Percentiles rank a stretch among this genome's conserved stretches.
Evolutionary conservation across 2,797 vertebrate species (phyloP).

Genomic region (Sebastes steindachneri): DNA sequence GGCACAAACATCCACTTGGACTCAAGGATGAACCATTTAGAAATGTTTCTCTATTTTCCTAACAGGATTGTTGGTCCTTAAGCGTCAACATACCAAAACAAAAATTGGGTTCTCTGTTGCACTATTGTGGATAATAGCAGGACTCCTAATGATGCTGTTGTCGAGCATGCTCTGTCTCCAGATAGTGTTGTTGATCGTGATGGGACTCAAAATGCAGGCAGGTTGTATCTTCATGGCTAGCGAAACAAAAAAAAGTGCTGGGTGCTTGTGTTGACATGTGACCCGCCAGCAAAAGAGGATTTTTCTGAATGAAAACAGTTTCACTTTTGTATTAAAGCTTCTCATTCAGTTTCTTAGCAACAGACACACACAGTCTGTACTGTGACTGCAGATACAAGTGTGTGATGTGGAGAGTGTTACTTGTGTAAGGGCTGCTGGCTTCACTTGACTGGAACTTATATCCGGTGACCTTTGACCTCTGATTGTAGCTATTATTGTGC

Average conservation of each 20-base stretch:
- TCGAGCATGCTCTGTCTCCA: fast-evolving
- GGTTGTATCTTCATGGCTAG: not conserved
- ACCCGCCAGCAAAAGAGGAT: not conserved
- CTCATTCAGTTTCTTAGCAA: not conserved
- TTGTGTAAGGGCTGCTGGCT: not conserved
- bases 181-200: not conserved
- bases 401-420: not conserved
- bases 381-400: not conserved
- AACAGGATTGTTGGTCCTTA: not conserved
- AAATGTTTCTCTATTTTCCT: too few relatives aligned
- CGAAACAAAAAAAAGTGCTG: not conserved
- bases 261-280: not conserved
- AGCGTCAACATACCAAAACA: not conserved
- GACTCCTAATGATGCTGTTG: not conserved
- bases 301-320: not conserved
- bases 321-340: not conserved
- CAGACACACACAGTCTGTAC: not conserved
- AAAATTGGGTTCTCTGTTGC: not conserved
- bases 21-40: too few relatives aligned
- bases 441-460: not conserved
- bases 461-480: not conserved
- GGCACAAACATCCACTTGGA: too few relatives aligned
- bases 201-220: not conserved
- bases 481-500: not conserved
- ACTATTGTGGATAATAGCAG: not conserved